Evolutionary conservation across 2,888 invertebrate genomes (phyloP).

Genomic region (Ischnura elegans): DNA sequence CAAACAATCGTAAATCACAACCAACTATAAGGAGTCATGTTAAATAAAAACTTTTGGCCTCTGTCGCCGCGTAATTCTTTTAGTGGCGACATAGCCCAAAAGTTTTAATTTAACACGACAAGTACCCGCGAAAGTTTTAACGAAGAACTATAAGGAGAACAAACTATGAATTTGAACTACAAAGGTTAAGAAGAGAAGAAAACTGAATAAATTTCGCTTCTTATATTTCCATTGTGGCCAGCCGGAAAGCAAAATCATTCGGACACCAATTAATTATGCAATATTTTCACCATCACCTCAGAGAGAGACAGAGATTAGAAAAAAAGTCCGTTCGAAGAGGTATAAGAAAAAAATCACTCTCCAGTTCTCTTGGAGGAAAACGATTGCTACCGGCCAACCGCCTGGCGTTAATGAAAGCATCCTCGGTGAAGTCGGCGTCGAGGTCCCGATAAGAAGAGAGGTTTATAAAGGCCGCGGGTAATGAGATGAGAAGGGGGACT

Average conservation of each 20-base stretch:
- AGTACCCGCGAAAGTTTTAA: too few species aligned
- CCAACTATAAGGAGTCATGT: too few species aligned
- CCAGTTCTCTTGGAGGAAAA: background rate
- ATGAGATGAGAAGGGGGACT: constrained; percentile 25
- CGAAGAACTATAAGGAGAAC: too few species aligned
- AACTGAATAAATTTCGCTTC: background rate
- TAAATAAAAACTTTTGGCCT: too few species aligned
- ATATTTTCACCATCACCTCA: background rate
- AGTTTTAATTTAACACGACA: too few species aligned
- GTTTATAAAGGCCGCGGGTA: constrained; percentile 38
- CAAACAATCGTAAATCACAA: too few species aligned
- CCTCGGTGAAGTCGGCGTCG: constrained; percentile 3
- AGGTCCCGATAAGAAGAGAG: constrained; percentile 37
- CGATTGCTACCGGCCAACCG: background rate
- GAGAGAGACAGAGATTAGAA: background rate
- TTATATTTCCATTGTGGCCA: background rate
- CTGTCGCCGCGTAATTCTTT: too few species aligned
- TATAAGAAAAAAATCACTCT: background rate
- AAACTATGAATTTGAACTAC: too few species aligned
- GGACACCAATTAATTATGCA: constrained; percentile 27
- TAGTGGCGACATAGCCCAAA: too few species aligned
- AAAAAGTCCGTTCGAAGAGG: background rate
- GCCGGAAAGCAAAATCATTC: background rate
- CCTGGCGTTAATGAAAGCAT: constrained; percentile 37
- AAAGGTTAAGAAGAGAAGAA: too few species aligned